Evolutionary conservation across 2,113 vertebrate genomes (phyloP).

Genomic region (Rhizomys pruinosus): DNA sequence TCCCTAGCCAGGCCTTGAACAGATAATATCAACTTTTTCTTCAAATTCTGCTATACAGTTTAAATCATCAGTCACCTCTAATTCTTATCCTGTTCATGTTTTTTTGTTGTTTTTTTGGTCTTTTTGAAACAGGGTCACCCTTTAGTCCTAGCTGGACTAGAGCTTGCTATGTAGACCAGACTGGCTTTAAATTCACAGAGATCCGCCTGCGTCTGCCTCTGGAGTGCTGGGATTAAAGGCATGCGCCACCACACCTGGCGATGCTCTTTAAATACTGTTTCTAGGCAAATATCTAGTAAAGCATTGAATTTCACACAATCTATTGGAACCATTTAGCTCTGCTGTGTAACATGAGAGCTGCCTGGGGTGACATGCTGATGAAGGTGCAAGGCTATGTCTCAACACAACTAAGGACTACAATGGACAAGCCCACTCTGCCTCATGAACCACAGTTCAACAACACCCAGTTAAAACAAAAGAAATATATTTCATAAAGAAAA

Average conservation of each 20-base stretch:
- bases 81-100: neutral
- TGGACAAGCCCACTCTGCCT: neutral
- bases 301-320: neutral
- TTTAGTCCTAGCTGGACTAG: too few species aligned
- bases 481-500: neutral
- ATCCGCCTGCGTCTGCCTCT: too few species aligned
- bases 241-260: too few species aligned
- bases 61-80: neutral
- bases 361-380: neutral
- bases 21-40: conserved; percentile 37
- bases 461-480: neutral
- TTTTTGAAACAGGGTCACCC: too few species aligned
- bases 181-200: too few species aligned
- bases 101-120: too few species aligned
- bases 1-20: neutral
- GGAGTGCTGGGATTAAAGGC: too few species aligned
- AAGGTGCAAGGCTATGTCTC: neutral
- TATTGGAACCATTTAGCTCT: neutral
- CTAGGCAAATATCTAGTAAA: neutral
- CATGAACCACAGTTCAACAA: neutral
- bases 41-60: neutral
- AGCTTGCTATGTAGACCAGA: too few species aligned
- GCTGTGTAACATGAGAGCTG: neutral
- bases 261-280: neutral
- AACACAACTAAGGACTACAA: neutral